A percentile compares a stretch with the other conserved stretches of the same genome.
Evolutionary conservation across 2,888 invertebrate species (phyloP).

Genomic region (Epinotia demarniana): DNA sequence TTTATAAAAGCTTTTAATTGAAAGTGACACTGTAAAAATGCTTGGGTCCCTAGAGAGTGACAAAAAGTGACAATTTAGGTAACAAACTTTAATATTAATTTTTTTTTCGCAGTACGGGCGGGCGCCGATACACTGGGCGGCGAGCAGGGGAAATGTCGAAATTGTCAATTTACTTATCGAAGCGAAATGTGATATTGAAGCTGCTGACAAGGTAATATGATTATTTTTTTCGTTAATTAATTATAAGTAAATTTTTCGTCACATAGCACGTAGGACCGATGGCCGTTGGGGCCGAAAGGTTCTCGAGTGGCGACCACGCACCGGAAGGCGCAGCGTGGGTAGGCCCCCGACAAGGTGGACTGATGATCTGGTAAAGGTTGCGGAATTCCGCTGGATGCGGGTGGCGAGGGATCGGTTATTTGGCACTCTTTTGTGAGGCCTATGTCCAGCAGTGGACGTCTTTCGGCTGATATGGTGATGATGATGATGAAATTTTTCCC

Average conservation of each 20-base stretch:
- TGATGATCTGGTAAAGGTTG: too few species aligned
- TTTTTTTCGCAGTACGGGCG: slow-evolving; percentile 86
- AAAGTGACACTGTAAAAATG: background rate
- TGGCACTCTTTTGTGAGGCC: too few species aligned
- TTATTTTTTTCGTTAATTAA: slow-evolving; percentile 5
- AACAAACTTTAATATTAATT: slow-evolving; percentile 7
- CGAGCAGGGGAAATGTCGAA: slow-evolving; percentile 88
- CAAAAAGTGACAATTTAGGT: slow-evolving; percentile 6
- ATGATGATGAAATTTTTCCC: too few species aligned
- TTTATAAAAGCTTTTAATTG: slow-evolving; percentile 9
- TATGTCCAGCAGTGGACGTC: too few species aligned
- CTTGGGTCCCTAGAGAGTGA: background rate
- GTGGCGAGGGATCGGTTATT: too few species aligned
- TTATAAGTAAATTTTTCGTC: background rate
- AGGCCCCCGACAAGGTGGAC: too few species aligned
- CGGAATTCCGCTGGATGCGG: too few species aligned
- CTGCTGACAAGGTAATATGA: slow-evolving; percentile 88
- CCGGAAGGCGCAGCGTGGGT: too few species aligned
- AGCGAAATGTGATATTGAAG: slow-evolving; percentile 90
- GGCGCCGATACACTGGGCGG: slow-evolving; percentile 90
- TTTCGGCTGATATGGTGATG: too few species aligned
- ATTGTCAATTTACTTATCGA: slow-evolving; percentile 89
- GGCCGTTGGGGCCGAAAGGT: too few species aligned
- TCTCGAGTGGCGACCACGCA: too few species aligned
- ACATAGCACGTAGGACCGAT: too few species aligned